A percentile compares a stretch with the other conserved stretches of the same genome.
Evolutionary conservation across 2,888 invertebrate genomes (phyloP).

Genomic region (Agrochola circellaris): DNA sequence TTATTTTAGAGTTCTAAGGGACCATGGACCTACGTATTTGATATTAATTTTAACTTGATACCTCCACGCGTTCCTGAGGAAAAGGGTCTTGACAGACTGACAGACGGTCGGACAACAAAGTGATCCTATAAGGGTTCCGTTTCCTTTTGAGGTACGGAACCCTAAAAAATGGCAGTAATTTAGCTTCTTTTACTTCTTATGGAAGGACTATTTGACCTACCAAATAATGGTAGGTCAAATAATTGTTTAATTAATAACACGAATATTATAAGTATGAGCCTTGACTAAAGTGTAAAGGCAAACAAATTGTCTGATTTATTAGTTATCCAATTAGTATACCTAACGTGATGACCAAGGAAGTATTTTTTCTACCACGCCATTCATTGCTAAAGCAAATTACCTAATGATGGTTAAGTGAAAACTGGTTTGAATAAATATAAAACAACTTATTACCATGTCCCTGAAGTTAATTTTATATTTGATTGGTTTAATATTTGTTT

Average conservation of each 20-base stretch:
- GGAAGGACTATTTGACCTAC: not conserved
- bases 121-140: too few species aligned
- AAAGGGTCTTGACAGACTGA: too few species aligned
- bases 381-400: constrained; percentile 8
- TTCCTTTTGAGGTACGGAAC: too few species aligned
- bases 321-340: not conserved
- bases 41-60: too few species aligned
- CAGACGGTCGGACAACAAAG: too few species aligned
- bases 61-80: too few species aligned
- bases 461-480: constrained; percentile 21
- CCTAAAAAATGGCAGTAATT: too few species aligned
- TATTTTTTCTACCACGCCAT: not conserved
- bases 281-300: not conserved
- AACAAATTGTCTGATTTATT: too few species aligned
- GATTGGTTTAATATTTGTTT: constrained; percentile 31
- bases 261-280: too few species aligned
- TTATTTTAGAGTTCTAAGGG: too few species aligned
- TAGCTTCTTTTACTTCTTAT: not conserved
- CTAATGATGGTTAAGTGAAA: not conserved
- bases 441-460: constrained; percentile 22
- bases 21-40: too few species aligned
- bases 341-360: not conserved
- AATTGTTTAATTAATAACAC: not conserved
- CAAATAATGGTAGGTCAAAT: not conserved
- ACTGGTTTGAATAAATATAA: constrained; percentile 25